These are phyloP conservation scores for Ascaphus truei DNA, from an alignment of 2,113 vertebrate genomes.

Conservation along the genomic window DNA sequence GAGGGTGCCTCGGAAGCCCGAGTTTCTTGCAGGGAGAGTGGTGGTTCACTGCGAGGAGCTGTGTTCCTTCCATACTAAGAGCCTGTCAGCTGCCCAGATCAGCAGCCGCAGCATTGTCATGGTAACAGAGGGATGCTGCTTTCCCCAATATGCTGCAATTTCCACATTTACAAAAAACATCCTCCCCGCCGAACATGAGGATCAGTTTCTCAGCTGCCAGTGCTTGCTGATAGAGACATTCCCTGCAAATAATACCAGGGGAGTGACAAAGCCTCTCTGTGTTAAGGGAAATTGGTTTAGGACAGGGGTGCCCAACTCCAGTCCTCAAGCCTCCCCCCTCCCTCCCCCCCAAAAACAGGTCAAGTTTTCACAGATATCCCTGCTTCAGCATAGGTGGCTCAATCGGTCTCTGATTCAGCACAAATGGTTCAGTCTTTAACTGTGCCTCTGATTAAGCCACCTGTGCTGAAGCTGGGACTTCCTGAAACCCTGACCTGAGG, in stretches of 20 bases:
- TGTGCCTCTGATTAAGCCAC: too few species aligned
- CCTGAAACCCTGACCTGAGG: too few species aligned
- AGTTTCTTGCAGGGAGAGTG: constrained; percentile 11
- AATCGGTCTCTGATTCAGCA: too few species aligned
- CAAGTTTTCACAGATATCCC: too few species aligned
- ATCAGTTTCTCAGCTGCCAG: neutral
- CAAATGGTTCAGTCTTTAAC: too few species aligned
- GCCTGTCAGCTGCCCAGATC: constrained; percentile 35
- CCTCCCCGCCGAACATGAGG: neutral
- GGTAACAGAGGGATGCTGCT: constrained; percentile 62
- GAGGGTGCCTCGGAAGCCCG: neutral
- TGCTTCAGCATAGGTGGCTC: too few species aligned
- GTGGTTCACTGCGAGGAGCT: constrained; percentile 31
- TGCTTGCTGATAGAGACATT: neutral
- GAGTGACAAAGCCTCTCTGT: neutral
- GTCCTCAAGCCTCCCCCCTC: too few species aligned
- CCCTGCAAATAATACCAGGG: neutral
- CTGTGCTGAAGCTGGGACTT: too few species aligned
- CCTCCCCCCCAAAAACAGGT: too few species aligned
- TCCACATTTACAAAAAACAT: constrained; percentile 37
- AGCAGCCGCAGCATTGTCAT: constrained; percentile 56
- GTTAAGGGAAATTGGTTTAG: neutral
- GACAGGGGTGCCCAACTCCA: too few species aligned
- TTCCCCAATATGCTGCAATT: constrained; percentile 45
- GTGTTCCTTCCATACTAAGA: constrained; percentile 44